Base-by-base conservation (phyloP, 2,888 invertebrate species). In the Hermaeophaga mercurialis region DNA sequence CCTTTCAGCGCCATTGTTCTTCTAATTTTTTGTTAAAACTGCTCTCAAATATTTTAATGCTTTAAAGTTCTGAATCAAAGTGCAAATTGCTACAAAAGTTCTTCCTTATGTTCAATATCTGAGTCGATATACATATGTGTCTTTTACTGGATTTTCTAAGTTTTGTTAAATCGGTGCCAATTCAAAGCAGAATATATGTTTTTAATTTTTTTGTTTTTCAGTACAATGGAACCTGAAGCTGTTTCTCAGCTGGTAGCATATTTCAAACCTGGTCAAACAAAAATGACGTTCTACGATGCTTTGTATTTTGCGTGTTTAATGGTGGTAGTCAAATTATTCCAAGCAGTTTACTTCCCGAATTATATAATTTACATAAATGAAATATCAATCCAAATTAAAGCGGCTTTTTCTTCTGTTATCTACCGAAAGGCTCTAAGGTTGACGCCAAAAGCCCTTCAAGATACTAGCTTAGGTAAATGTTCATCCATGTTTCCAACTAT, bases 321-420 rank as follows among this genome's bases (percentile, higher is more conserved):
- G 17, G 84, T 89, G 70, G 75, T 79, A 2, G 78, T 81, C 55
- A 81, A 82, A 26, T 85, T 86, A 0, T 71, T 88, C 36, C 86
- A 88, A 68, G 85, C 90, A 6, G 67, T 70, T 38, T 70, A 67
- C 22, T 60, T 95, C 78, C 92, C 93, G 0, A 94, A 91, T 73
- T 93, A 94, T 86, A 85, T 92, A 80, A 87, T 87, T 14, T 85
- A 31, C 79, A 87, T 55, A 86, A 89, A 69, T 83, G 64, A 67
- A 41, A 24, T 90, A 77, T 92, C 93, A 45, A 88, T 92, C 87
- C 85, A 89, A 76, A 84, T 91, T 72, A 80, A 92, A 9, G 84
- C 92, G 1, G 89, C 90, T 0, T 87, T 90, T 70, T 91, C 91
- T 70, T 87, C 91, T 0, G 80, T 94, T 17, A 85, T 94, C 59